phyloP scores from a whole-genome alignment of 2,888 invertebrate genomes.

The Ormyrus nitidulus region DNA sequence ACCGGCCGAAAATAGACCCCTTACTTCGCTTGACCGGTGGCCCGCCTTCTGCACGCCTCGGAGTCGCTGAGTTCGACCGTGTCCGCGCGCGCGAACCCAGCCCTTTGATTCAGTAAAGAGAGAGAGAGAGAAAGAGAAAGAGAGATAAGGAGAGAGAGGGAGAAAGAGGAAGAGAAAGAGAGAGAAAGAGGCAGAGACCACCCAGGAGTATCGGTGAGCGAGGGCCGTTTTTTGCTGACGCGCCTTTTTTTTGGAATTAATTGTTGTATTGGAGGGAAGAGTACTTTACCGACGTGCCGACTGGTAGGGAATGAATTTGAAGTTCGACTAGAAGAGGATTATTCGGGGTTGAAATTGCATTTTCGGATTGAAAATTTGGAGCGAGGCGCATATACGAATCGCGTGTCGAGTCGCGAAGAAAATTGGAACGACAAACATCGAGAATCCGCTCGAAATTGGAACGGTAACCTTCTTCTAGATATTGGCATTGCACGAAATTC shows the following conservation, averaged over 20 bases:
- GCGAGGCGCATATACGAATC: background rate
- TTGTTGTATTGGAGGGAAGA: background rate
- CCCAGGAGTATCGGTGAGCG: conserved; percentile 42
- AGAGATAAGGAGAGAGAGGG: no score
- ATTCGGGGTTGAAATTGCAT: background rate
- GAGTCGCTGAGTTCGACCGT: no score
- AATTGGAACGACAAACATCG: conserved; percentile 17
- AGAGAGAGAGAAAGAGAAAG: no score
- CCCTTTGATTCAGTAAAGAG: no score
- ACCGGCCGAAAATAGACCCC: conserved; percentile 43
- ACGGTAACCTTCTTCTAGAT: background rate
- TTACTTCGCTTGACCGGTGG: no score
- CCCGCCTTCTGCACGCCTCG: no score
- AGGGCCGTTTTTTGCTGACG: background rate
- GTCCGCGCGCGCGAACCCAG: no score
- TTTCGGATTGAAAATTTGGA: conserved; percentile 15
- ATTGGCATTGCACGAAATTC: background rate
- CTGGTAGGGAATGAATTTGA: no score
- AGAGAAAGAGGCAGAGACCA: background rate
- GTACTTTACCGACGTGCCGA: no score
- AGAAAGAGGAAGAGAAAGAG: no score
- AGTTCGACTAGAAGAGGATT: no score
- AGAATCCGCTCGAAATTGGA: conserved; percentile 16
- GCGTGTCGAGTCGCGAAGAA: conserved; percentile 18
- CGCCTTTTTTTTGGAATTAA: background rate